Percentiles rank a stretch among this genome's conserved stretches.
Conservation (phyloP, 2,797 vertebrate species). For the Clamator glandarius region DNA sequence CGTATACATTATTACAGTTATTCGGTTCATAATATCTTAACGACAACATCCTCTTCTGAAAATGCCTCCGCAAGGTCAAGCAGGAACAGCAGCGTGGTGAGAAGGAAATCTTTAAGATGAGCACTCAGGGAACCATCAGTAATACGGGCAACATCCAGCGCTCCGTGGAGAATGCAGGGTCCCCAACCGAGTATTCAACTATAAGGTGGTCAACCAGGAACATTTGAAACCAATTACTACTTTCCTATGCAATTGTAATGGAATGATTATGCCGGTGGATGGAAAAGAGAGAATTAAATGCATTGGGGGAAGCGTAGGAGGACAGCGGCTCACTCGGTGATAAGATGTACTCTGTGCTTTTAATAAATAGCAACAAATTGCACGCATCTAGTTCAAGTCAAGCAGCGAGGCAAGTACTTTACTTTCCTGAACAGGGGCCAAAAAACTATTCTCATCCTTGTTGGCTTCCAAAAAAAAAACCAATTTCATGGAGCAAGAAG, state of each 20-base stretch:
- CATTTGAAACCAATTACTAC: slow-evolving; percentile 38
- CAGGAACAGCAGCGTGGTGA: not conserved
- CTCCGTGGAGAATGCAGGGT: not conserved
- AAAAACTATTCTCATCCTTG: slow-evolving; percentile 22
- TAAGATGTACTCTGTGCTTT: slow-evolving; percentile 47
- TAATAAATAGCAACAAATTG: slow-evolving; percentile 68
- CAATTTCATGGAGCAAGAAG: not conserved
- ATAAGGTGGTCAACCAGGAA: slow-evolving; percentile 51
- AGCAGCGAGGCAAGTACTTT: slow-evolving; percentile 15
- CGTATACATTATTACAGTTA: not conserved
- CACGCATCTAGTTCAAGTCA: slow-evolving; percentile 18
- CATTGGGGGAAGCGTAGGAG: slow-evolving; percentile 46
- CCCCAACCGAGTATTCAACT: not conserved
- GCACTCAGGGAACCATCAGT: slow-evolving; percentile 23
- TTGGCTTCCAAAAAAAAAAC: not conserved
- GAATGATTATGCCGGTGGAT: slow-evolving; percentile 43
- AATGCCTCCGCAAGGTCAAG: slow-evolving; percentile 21
- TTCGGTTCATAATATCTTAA: slow-evolving; percentile 5
- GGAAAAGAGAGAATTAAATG: slow-evolving; percentile 49
- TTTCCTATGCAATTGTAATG: not conserved
- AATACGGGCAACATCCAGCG: not conserved
- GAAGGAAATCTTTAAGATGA: slow-evolving; percentile 18
- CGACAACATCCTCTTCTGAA: slow-evolving; percentile 1
- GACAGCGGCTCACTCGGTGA: slow-evolving; percentile 57
- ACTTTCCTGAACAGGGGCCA: slow-evolving; percentile 31